Evolutionary conservation across 1,140 invertebrate species (phyloP).

Genomic region (Drosophila nannoptera): DNA sequence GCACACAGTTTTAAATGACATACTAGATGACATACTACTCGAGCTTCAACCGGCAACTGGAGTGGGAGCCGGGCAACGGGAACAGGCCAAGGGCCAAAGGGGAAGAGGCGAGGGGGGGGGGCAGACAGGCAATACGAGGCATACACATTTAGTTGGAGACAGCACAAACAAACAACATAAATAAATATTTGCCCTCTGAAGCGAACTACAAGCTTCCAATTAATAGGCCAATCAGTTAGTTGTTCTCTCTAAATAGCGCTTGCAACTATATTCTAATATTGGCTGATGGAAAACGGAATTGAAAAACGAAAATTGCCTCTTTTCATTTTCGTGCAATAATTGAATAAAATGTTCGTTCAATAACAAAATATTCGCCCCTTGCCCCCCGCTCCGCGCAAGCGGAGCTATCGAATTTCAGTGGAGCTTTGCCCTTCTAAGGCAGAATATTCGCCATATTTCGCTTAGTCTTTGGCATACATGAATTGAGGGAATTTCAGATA

Average conservation of each 20-base stretch:
- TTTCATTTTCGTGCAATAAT: not conserved
- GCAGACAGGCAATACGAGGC: slow-evolving; percentile 22
- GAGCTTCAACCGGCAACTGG: not conserved
- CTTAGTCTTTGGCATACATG: too few relatives aligned
- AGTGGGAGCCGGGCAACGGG: not conserved
- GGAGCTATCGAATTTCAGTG: too few relatives aligned
- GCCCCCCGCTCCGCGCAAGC: too few relatives aligned
- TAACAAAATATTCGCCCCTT: not conserved
- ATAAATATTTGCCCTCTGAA: slow-evolving; percentile 35
- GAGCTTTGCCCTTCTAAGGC: too few relatives aligned
- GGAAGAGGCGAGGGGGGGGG: not conserved
- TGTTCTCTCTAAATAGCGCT: slow-evolving; percentile 12
- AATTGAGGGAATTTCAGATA: too few relatives aligned
- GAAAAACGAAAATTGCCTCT: not conserved
- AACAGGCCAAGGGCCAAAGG: too few relatives aligned
- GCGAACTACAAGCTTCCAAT: slow-evolving; percentile 38
- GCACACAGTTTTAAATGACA: slow-evolving; percentile 61
- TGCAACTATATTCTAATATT: not conserved
- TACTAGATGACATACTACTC: slow-evolving; percentile 32
- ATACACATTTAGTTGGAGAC: slow-evolving; percentile 17
- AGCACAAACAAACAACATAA: slow-evolving; percentile 25
- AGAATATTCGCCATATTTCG: too few relatives aligned
- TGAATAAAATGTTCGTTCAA: not conserved
- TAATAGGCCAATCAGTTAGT: slow-evolving; percentile 41
- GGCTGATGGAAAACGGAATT: not conserved